phyloP scores from a whole-genome alignment of 2,113 vertebrate genomes.

The Pygoscelis antarcticus region DNA sequence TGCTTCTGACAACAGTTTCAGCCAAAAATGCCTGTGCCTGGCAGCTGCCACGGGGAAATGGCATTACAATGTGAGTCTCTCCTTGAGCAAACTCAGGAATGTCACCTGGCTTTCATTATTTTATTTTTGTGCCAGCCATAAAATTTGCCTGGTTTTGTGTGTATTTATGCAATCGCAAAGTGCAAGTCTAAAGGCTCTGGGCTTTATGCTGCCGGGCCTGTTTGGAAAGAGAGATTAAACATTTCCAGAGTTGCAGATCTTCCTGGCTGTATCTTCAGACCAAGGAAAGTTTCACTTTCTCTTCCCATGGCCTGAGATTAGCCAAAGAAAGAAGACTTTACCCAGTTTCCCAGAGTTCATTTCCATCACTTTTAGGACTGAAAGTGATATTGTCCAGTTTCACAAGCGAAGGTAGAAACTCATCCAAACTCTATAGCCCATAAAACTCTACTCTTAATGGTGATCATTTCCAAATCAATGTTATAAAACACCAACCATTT shows the following conservation, averaged over 20 bases:
- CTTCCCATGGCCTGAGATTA: not conserved
- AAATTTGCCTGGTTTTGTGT: not conserved
- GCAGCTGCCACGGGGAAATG: not conserved
- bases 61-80: not conserved
- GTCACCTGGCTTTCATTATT: not conserved
- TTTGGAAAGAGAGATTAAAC: not conserved
- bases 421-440: not conserved
- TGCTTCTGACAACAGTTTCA: not conserved
- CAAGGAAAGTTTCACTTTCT: not conserved
- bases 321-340: not conserved
- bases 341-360: not conserved
- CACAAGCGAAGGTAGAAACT: not conserved
- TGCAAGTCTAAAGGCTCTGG: not conserved
- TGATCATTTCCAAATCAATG: not conserved
- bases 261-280: not conserved
- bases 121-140: not conserved
- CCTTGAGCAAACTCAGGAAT: not conserved
- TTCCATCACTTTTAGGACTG: not conserved
- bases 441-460: not conserved
- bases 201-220: not conserved
- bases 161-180: not conserved
- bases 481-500: not conserved
- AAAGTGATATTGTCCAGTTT: not conserved
- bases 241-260: not conserved
- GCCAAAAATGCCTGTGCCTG: not conserved